phyloP scores from a whole-genome alignment of 2,113 vertebrate genomes.

The Cyanistes caeruleus region DNA sequence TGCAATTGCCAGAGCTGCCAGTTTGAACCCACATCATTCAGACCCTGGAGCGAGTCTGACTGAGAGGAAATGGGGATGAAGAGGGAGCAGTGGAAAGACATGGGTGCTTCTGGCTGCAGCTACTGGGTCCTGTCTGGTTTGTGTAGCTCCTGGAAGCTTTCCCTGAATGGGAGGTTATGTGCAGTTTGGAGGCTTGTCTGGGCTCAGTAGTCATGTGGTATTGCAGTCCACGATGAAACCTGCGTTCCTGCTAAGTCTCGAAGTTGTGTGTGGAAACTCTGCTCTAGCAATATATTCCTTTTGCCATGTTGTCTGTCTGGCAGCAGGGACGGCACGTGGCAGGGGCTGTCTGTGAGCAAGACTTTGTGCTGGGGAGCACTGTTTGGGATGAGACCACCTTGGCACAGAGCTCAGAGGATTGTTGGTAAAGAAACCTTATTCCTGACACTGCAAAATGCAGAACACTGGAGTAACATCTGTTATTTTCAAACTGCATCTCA shows the following conservation, averaged over 20 bases:
- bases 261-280: not conserved
- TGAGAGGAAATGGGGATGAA: not conserved
- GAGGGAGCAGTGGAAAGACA: not conserved
- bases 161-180: not conserved
- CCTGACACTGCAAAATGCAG: constrained; percentile 17
- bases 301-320: not conserved
- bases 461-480: constrained; percentile 8
- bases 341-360: not conserved
- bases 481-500: not conserved
- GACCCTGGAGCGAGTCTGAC: not conserved
- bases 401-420: not conserved
- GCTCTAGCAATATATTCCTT: not conserved
- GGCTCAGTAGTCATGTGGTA: not conserved
- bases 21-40: not conserved
- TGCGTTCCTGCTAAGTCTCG: not conserved
- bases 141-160: not conserved
- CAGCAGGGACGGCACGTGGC: not conserved
- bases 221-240: not conserved
- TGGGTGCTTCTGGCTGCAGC: not conserved
- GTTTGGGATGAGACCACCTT: not conserved
- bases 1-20: not conserved
- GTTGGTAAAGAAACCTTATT: not conserved
- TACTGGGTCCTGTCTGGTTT: not conserved
- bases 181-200: not conserved
- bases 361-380: not conserved